Evolutionary conservation across 2,797 vertebrate genomes (phyloP).

Genomic region (Galaxias olidus): DNA sequence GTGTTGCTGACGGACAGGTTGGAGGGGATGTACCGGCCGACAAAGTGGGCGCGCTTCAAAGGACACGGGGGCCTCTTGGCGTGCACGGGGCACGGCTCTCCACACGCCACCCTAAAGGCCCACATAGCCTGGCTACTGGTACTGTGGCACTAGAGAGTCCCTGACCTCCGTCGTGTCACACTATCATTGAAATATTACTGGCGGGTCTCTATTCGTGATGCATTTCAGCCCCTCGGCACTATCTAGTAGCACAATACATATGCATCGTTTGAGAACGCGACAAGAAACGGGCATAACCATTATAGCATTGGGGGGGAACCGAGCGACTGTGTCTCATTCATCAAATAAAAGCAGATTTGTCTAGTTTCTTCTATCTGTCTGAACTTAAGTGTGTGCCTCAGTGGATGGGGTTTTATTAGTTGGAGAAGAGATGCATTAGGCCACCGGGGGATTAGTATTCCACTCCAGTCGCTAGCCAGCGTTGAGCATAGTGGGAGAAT

Average conservation of each 20-base stretch:
- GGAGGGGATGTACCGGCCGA: conserved; percentile 17
- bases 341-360: conserved; percentile 3
- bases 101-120: conserved; percentile 2
- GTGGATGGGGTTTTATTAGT: conserved; percentile 42
- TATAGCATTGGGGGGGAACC: conserved; percentile 14
- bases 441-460: conserved; percentile 23
- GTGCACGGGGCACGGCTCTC: not conserved
- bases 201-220: conserved; percentile 6
- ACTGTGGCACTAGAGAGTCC: conserved; percentile 17
- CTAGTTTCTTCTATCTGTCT: not conserved
- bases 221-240: conserved; percentile 5
- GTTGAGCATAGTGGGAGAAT: conserved; percentile 22
- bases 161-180: conserved; percentile 26
- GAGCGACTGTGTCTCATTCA: conserved; percentile 20
- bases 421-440: conserved; percentile 43
- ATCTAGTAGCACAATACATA: conserved; percentile 8
- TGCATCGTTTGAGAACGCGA: conserved; percentile 28
- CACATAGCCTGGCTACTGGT: not conserved
- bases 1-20: conserved; percentile 31
- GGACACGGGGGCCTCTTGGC: not conserved
- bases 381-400: conserved; percentile 1
- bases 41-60: not conserved
- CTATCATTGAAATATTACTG: conserved; percentile 31
- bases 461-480: no score
- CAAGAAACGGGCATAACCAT: conserved; percentile 23